Percentiles rank a stretch among this genome's conserved stretches.
Evolutionary conservation across 2,888 invertebrate species (phyloP).

Genomic region (Oxystoma pomonae): DNA sequence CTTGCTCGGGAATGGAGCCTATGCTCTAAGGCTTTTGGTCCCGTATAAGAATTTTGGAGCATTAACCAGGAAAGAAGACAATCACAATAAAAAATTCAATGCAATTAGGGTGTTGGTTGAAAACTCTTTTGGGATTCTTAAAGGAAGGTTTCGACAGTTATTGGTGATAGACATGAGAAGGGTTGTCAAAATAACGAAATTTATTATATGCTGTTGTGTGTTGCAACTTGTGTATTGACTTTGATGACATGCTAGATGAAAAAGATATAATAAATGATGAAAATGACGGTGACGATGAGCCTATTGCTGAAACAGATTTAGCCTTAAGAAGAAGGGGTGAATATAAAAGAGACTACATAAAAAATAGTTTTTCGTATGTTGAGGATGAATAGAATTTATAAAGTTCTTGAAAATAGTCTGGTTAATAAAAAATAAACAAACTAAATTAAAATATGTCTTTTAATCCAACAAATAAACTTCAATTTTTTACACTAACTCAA

Average conservation of each 20-base stretch:
- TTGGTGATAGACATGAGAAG: slow-evolving; percentile 14
- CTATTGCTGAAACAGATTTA: neutral
- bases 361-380: neutral
- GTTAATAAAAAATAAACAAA: too few relatives aligned
- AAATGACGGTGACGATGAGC: neutral
- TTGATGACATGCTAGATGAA: slow-evolving; percentile 23
- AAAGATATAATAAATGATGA: neutral
- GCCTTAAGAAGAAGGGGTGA: neutral
- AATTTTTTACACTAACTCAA: too few relatives aligned
- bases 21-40: slow-evolving; percentile 30
- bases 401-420: too few relatives aligned
- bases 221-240: slow-evolving; percentile 31
- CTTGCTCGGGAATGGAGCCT: slow-evolving; percentile 33
- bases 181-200: slow-evolving; percentile 25
- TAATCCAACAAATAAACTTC: too few relatives aligned
- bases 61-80: slow-evolving; percentile 28
- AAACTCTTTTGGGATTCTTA: slow-evolving; percentile 37
- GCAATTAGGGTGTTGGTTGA: slow-evolving; percentile 34
- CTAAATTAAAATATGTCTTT: too few relatives aligned
- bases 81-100: slow-evolving; percentile 32
- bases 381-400: too few relatives aligned
- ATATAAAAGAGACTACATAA: neutral
- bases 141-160: slow-evolving; percentile 29
- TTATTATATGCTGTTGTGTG: slow-evolving; percentile 32
- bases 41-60: slow-evolving; percentile 35